These are phyloP conservation scores for Planococcus citri DNA, from an alignment of 1,140 invertebrate genomes.

Conservation along the genomic window DNA sequence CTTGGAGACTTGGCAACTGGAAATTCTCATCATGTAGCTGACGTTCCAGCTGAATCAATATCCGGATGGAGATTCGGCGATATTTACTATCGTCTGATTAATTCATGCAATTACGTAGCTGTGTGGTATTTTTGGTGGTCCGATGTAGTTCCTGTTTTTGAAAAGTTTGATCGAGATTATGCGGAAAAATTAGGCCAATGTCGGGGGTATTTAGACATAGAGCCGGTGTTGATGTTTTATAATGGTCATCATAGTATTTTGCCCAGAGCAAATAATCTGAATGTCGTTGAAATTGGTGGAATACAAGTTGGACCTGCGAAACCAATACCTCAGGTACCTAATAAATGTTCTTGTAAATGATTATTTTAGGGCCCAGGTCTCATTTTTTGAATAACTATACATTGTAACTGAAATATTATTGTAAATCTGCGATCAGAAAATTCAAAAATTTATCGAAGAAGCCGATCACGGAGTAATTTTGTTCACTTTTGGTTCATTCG, in stretches of 20 bases:
- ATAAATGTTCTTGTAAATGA: no score
- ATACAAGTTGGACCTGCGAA: conserved; percentile 36
- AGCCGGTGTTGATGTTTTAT: background rate
- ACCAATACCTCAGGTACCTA: conserved; percentile 24
- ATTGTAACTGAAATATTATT: background rate
- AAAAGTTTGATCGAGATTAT: background rate
- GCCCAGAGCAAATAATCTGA: conserved; percentile 36
- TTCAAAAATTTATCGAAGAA: conserved; percentile 43
- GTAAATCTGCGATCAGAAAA: conserved; percentile 40
- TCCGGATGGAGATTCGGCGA: background rate
- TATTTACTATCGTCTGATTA: background rate
- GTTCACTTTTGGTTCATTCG: conserved; percentile 47
- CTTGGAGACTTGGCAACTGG: background rate
- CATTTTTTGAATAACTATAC: background rate
- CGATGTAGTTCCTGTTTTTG: background rate
- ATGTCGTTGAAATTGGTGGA: conserved; percentile 44
- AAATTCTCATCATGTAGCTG: background rate
- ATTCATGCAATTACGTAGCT: background rate
- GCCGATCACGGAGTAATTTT: conserved; percentile 47
- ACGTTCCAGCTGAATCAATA: background rate
- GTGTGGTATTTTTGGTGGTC: background rate
- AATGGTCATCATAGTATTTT: background rate
- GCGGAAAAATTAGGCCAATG: background rate
- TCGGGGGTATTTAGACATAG: background rate
- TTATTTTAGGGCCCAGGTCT: no score